Evolutionary conservation across 2,797 vertebrate genomes (phyloP).

Genomic region (Netta rufina): DNA sequence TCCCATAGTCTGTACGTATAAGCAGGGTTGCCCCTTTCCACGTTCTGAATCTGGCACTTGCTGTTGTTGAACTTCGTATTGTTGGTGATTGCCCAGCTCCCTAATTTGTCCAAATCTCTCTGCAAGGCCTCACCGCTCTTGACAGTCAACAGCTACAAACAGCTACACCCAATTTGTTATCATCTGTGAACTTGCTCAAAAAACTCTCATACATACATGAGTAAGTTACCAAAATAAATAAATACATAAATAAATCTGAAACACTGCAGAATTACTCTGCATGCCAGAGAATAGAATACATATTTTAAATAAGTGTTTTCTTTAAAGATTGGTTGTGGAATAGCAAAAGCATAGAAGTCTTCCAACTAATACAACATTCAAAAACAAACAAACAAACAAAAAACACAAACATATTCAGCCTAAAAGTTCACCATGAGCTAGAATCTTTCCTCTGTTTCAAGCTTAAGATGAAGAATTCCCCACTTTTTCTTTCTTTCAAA

Average conservation of each 20-base stretch:
- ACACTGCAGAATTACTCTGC: background rate
- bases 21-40: no score
- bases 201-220: background rate
- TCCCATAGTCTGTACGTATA: no score
- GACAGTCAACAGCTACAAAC: no score
- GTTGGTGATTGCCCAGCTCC: no score
- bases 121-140: no score
- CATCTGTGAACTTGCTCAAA: no score
- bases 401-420: background rate
- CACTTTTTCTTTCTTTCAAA: conserved; percentile 24
- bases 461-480: background rate
- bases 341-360: background rate
- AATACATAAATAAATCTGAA: background rate
- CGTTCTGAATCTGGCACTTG: no score
- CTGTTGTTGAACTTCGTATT: no score
- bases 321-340: background rate
- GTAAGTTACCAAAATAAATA: background rate
- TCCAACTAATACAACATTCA: background rate
- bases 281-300: background rate
- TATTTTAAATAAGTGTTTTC: background rate
- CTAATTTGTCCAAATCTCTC: no score
- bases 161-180: no score
- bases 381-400: background rate
- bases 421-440: background rate
- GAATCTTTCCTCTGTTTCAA: background rate